These are phyloP conservation scores for Lineus longissimus DNA, from an alignment of 1,140 invertebrate genomes.

Conservation along the genomic window DNA sequence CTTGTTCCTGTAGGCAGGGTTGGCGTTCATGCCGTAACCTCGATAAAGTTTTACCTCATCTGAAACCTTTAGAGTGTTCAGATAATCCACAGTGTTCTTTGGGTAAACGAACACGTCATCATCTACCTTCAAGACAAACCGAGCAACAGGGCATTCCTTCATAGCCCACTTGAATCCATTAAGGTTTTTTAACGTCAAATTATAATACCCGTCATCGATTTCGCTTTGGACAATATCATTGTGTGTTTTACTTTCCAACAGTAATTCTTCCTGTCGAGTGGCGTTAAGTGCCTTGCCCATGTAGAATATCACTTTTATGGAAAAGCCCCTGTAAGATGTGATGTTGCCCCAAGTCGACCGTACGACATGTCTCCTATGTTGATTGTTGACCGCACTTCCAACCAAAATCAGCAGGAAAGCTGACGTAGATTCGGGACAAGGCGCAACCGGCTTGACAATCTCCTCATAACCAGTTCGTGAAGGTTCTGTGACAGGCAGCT, in stretches of 20 bases:
- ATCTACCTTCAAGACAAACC: slow-evolving; percentile 54
- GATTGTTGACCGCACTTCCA: too few species aligned
- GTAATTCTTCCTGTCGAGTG: slow-evolving; percentile 53
- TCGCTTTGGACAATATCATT: slow-evolving; percentile 73
- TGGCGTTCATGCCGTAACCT: too few species aligned
- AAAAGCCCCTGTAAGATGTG: slow-evolving; percentile 3
- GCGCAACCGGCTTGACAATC: too few species aligned
- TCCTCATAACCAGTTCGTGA: too few species aligned
- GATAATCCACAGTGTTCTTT: too few species aligned
- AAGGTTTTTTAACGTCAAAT: slow-evolving; percentile 81
- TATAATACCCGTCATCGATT: slow-evolving; percentile 73
- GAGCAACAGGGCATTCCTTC: slow-evolving; percentile 61
- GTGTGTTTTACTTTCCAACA: slow-evolving; percentile 60
- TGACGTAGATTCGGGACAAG: too few species aligned
- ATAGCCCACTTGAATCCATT: slow-evolving; percentile 75
- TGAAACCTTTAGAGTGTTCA: too few species aligned
- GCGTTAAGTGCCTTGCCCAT: slow-evolving; percentile 59
- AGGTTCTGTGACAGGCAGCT: too few species aligned
- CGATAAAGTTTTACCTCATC: too few species aligned
- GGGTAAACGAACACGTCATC: slow-evolving; percentile 55
- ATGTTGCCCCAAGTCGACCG: slow-evolving; percentile 30
- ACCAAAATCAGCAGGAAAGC: too few species aligned
- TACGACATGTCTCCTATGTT: slow-evolving; percentile 7
- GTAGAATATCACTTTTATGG: slow-evolving; percentile 59
- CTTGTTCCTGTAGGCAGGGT: too few species aligned